These are phyloP conservation scores for Tylochromis polylepis DNA, from an alignment of 2,113 vertebrate species.

Conservation along the genomic window DNA sequence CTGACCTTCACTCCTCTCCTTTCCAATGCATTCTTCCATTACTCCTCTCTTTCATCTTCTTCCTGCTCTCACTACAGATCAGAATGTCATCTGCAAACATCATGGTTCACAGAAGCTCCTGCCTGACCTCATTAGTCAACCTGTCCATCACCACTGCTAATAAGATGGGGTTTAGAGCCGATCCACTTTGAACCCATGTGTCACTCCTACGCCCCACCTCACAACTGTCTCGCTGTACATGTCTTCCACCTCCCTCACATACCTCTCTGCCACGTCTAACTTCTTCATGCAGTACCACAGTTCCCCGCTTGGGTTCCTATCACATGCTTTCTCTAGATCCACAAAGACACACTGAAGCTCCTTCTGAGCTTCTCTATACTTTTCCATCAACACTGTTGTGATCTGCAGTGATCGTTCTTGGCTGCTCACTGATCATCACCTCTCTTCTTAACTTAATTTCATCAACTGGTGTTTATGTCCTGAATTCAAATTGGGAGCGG, in stretches of 20 bases:
- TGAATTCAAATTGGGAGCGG: not conserved
- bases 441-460: not conserved
- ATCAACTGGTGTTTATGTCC: not conserved
- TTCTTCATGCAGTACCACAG: not conserved
- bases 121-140: not conserved
- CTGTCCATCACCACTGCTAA: not conserved
- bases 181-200: not conserved
- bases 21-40: not conserved
- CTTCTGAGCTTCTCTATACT: not conserved
- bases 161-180: not conserved
- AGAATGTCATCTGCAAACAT: not conserved
- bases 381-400: not conserved
- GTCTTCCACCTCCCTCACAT: not conserved
- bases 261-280: not conserved
- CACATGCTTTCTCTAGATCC: not conserved
- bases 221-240: not conserved
- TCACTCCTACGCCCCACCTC: not conserved
- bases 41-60: not conserved
- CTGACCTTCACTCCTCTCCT: not conserved
- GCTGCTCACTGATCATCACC: not conserved
- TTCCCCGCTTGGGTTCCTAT: not conserved
- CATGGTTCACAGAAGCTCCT: not conserved
- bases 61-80: not conserved
- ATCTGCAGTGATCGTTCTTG: not conserved
- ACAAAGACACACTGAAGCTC: not conserved